Conservation (phyloP, 2,113 vertebrate genomes). For the Cairina moschata region DNA sequence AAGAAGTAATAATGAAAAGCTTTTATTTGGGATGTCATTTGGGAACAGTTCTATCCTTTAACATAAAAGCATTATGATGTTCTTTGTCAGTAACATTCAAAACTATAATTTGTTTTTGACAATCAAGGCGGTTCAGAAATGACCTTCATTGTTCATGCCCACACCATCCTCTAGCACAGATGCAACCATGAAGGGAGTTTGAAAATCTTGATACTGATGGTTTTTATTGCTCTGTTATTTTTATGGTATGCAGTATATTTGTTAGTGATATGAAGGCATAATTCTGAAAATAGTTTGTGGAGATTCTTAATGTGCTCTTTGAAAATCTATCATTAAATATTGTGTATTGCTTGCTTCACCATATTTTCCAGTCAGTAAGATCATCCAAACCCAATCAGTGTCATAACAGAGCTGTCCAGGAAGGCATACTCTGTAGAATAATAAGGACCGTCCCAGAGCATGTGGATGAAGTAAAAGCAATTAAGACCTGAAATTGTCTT, state of each 20-base stretch:
- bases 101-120: conserved; percentile 24
- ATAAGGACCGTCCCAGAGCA: not conserved
- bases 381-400: not conserved
- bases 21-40: conserved; percentile 30
- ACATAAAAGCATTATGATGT: not conserved
- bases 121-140: conserved; percentile 1
- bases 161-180: not conserved
- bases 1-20: conserved; percentile 7
- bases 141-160: not conserved
- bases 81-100: not conserved
- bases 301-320: not conserved
- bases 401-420: not conserved
- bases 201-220: not conserved
- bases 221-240: not conserved
- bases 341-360: not conserved
- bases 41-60: not conserved
- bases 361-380: not conserved
- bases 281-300: not conserved
- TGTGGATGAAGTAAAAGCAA: not conserved
- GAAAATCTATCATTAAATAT: not conserved
- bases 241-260: not conserved
- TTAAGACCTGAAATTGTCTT: not conserved
- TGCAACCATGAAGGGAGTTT: not conserved
- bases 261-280: not conserved
- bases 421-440: not conserved